phyloP scores from a whole-genome alignment of 2,797 vertebrate species.

The Cossypha caffra region DNA sequence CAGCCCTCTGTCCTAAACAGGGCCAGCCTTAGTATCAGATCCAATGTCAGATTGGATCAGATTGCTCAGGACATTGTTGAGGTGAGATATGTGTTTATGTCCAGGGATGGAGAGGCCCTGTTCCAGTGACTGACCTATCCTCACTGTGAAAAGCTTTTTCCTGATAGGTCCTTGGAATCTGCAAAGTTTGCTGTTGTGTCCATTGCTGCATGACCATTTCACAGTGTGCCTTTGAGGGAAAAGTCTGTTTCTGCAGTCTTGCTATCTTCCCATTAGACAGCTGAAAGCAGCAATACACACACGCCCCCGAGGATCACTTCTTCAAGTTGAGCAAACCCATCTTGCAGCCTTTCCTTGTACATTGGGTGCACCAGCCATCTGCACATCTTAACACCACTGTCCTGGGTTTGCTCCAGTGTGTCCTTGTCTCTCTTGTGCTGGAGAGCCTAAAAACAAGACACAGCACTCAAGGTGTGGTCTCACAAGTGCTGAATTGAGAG shows the following conservation, averaged over 20 bases:
- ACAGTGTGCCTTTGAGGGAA: neutral
- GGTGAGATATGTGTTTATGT: accelerated
- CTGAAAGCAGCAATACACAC: neutral
- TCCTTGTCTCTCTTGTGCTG: neutral
- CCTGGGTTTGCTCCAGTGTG: neutral
- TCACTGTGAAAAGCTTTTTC: neutral
- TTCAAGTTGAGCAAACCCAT: neutral
- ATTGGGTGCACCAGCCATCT: neutral
- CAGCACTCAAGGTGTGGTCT: neutral
- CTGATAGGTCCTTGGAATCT: neutral
- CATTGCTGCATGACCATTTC: neutral
- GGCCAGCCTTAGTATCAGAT: neutral
- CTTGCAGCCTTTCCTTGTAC: neutral
- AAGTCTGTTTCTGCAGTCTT: neutral
- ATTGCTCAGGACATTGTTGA: neutral
- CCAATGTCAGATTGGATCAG: neutral
- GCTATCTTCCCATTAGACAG: neutral
- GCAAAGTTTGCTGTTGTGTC: neutral
- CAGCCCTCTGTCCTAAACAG: neutral
- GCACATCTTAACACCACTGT: neutral
- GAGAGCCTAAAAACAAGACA: neutral
- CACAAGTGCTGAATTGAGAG: neutral
- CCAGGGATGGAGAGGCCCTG: neutral
- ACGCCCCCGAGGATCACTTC: neutral
- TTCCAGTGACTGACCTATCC: neutral